These are phyloP conservation scores for Thunnus maccoyii DNA, from an alignment of 2,113 vertebrate species.

Conservation along the genomic window DNA sequence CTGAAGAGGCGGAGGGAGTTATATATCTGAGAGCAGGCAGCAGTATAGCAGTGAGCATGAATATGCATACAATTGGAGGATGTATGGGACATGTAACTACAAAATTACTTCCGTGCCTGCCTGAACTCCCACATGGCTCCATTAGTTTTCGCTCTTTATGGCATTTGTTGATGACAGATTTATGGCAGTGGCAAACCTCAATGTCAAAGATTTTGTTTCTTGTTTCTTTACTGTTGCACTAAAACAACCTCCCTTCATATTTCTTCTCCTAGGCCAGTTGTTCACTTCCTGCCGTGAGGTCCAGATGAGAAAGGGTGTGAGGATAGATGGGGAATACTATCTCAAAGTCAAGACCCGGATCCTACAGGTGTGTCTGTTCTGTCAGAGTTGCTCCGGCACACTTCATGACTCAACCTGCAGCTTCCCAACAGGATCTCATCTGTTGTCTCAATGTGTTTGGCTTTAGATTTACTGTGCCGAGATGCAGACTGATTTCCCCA, in stretches of 20 bases:
- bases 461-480: constrained; percentile 92
- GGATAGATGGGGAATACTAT: constrained; percentile 91
- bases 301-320: constrained; percentile 87
- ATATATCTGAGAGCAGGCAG: too few species aligned
- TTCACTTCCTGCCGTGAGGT: constrained; percentile 91
- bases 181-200: not conserved
- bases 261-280: constrained; percentile 86
- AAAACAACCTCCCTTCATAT: not conserved
- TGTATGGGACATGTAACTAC: too few species aligned
- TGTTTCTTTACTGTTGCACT: not conserved
- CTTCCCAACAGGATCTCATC: constrained; percentile 25
- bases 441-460: constrained; percentile 47
- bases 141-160: constrained; percentile 1
- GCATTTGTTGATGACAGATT: constrained; percentile 17
- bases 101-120: too few species aligned
- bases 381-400: constrained; percentile 18
- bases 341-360: constrained; percentile 89
- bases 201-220: not conserved
- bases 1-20: too few species aligned
- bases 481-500: constrained; percentile 91
- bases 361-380: constrained; percentile 87
- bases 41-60: too few species aligned
- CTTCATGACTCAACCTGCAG: constrained; percentile 32
- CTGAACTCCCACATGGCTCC: too few species aligned
- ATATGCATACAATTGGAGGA: too few species aligned